Percentiles rank a stretch among this genome's conserved stretches.
Conservation (phyloP, 2,797 vertebrate species). For the Dallia pectoralis region DNA sequence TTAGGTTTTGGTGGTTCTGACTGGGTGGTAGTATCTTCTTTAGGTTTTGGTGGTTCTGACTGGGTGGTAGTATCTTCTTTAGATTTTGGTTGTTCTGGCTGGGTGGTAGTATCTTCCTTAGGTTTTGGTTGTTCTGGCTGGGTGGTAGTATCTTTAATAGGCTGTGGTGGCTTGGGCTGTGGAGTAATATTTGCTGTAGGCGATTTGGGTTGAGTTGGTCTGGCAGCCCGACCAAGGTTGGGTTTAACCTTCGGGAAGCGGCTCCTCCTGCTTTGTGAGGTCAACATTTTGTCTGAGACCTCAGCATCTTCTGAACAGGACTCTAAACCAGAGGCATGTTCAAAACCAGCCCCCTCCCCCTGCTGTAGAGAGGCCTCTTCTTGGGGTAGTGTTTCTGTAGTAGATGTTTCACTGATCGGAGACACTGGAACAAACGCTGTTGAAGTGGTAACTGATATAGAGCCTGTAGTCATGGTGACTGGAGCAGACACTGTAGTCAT, state of each 20-base stretch:
- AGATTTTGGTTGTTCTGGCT: conserved; percentile 5
- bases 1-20: conserved; percentile 20
- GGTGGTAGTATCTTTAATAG: neutral
- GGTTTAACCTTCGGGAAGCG: conserved; percentile 43
- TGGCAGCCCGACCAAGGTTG: conserved; percentile 17
- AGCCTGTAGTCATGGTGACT: neutral
- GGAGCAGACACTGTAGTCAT: neutral
- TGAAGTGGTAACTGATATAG: neutral
- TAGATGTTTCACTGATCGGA: neutral
- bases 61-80: conserved; percentile 18
- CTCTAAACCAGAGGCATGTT: neutral
- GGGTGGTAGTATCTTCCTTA: neutral
- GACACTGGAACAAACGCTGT: conserved; percentile 6
- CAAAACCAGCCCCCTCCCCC: neutral
- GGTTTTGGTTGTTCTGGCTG: neutral
- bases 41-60: conserved; percentile 3
- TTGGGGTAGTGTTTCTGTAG: neutral
- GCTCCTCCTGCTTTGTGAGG: conserved; percentile 29
- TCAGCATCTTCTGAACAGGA: neutral
- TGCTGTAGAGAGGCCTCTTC: conserved; percentile 25
- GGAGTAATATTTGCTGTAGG: neutral
- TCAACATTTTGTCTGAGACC: conserved; percentile 8
- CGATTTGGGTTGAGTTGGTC: neutral
- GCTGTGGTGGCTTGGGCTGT: neutral
- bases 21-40: conserved; percentile 26